Conservation (phyloP, 2,888 invertebrate genomes). For the Megalurothrips usitatus region DNA sequence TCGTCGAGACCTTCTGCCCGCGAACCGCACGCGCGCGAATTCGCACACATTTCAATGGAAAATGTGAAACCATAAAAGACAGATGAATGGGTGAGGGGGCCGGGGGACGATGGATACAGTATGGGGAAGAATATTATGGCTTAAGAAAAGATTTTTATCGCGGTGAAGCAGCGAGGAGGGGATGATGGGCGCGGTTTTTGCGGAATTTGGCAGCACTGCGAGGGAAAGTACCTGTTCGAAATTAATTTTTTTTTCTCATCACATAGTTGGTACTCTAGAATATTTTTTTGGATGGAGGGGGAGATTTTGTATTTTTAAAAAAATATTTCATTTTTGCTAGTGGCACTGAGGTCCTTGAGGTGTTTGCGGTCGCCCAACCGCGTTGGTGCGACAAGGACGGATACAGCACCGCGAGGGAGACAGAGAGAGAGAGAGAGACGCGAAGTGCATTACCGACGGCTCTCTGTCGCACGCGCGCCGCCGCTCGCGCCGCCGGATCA, state of each 20-base stretch:
- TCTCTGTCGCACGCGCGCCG: background rate
- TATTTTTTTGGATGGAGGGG: no score
- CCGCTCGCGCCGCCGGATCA: background rate
- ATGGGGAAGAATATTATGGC: background rate
- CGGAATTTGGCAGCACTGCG: no score
- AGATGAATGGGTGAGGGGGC: conserved; percentile 2
- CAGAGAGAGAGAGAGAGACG: background rate
- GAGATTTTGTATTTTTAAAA: no score
- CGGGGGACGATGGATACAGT: no score
- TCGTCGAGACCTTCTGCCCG: no score
- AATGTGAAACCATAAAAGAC: conserved; percentile 26
- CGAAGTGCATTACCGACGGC: background rate
- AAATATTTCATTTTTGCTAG: no score
- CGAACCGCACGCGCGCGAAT: background rate
- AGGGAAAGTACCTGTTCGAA: no score
- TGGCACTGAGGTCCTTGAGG: no score
- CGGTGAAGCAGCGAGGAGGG: background rate
- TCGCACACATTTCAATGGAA: conserved; percentile 25
- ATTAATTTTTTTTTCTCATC: no score
- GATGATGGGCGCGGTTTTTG: background rate
- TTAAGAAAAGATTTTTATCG: conserved; percentile 6
- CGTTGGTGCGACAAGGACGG: background rate
- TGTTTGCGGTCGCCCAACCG: no score
- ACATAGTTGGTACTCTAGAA: no score
- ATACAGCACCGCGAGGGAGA: background rate